Conservation (phyloP, 2,888 invertebrate genomes). For the Tethea ocularis region DNA sequence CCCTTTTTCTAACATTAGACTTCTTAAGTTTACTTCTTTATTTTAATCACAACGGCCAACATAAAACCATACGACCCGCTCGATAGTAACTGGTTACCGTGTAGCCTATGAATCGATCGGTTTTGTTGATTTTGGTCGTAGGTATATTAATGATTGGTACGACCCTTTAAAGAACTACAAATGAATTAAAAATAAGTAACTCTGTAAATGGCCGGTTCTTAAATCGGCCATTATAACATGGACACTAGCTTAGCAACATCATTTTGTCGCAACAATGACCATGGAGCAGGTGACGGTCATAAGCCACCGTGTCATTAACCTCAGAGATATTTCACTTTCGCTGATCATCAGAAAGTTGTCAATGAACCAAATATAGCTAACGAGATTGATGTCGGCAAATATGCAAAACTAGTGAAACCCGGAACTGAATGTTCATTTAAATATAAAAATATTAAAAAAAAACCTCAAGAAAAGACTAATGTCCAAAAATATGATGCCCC, state of each 20-base stretch:
- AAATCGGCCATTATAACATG: background rate
- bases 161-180: too few species aligned
- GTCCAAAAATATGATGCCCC: background rate
- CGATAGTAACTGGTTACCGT: too few species aligned
- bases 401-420: conserved; percentile 35
- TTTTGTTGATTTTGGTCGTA: too few species aligned
- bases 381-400: conserved; percentile 21
- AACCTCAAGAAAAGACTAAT: background rate
- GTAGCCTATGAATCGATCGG: too few species aligned
- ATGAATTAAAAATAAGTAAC: too few species aligned
- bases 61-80: too few species aligned
- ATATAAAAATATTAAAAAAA: background rate
- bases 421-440: conserved; percentile 23
- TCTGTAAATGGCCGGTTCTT: too few species aligned
- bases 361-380: conserved; percentile 21
- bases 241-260: background rate
- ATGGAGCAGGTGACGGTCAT: conserved; percentile 13
- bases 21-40: too few species aligned
- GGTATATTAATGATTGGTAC: too few species aligned
- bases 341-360: conserved; percentile 40
- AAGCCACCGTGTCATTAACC: conserved; percentile 26
- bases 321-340: conserved; percentile 29
- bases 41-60: too few species aligned
- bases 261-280: too few species aligned
- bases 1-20: too few species aligned